A percentile compares a stretch with the other conserved stretches of the same genome.
These are phyloP conservation scores for Anas platyrhynchos DNA, from an alignment of 2,113 vertebrate species.

Conservation along the genomic window DNA sequence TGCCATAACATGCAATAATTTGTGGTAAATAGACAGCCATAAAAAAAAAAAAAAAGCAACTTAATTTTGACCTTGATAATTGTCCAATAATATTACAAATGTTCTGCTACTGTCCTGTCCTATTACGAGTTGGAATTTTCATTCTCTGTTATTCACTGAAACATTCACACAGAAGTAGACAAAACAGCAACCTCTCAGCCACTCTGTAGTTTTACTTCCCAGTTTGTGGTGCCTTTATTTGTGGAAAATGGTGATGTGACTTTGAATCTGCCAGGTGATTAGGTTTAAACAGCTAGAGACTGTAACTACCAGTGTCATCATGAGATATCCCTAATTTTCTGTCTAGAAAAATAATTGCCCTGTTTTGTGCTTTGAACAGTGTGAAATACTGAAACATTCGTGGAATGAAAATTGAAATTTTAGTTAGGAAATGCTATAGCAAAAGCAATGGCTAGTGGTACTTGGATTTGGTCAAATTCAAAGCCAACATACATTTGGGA, in stretches of 20 bases:
- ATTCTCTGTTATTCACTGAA: not conserved
- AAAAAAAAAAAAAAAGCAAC: fast-evolving
- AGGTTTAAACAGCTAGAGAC: not conserved
- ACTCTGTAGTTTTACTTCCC: not conserved
- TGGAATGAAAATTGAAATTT: not conserved
- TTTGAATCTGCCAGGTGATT: not conserved
- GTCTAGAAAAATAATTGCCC: not conserved
- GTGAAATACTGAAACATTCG: not conserved
- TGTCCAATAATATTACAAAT: not conserved
- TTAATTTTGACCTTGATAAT: not conserved
- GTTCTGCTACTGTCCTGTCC: not conserved
- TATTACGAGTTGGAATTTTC: not conserved
- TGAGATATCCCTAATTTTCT: not conserved
- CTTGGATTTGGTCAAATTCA: not conserved
- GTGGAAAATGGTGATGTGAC: not conserved
- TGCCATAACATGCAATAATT: not conserved
- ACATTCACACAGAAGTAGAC: not conserved
- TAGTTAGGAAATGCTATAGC: not conserved
- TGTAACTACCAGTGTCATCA: not conserved
- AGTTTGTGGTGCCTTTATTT: not conserved
- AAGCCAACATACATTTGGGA: not conserved
- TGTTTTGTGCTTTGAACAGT: not conserved
- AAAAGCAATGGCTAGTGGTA: not conserved
- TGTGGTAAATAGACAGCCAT: not conserved
- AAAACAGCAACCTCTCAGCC: not conserved